Evolutionary conservation across 2,888 invertebrate species (phyloP).

Genomic region (Patella ulyssiponensis): DNA sequence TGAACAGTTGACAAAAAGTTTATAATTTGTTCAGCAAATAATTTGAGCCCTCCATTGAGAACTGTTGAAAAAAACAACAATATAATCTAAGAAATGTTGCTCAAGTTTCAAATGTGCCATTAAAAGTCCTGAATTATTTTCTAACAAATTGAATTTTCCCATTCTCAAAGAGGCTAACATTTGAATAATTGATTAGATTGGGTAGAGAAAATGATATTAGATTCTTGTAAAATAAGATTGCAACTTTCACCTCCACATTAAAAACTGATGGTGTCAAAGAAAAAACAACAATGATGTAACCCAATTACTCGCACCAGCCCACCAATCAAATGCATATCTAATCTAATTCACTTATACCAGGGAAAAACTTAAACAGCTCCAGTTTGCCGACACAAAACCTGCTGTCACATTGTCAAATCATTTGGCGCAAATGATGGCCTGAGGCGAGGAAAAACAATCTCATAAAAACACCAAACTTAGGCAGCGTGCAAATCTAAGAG

Average conservation of each 20-base stretch:
- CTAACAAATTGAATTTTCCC: background rate
- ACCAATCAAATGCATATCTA: slow-evolving; percentile 11
- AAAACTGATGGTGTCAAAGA: slow-evolving; percentile 4
- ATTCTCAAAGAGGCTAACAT: background rate
- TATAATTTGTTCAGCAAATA: too few species aligned
- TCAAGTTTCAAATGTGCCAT: slow-evolving; percentile 1
- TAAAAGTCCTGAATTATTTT: background rate
- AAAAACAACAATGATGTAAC: slow-evolving; percentile 11
- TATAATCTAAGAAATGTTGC: background rate
- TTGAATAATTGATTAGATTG: slow-evolving; percentile 7
- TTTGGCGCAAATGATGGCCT: background rate
- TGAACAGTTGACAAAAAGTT: too few species aligned
- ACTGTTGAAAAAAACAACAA: too few species aligned
- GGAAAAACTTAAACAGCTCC: background rate
- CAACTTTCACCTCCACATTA: slow-evolving; percentile 1
- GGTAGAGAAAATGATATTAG: slow-evolving; percentile 7
- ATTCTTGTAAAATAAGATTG: slow-evolving; percentile 10
- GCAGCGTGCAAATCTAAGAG: slow-evolving; percentile 5
- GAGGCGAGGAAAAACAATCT: slow-evolving; percentile 3
- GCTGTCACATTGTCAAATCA: slow-evolving; percentile 10
- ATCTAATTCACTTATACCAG: background rate
- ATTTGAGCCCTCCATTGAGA: too few species aligned
- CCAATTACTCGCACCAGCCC: slow-evolving; percentile 6
- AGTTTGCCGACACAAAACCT: slow-evolving; percentile 11
- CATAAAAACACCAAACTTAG: background rate